Base-by-base conservation (phyloP, 2,113 vertebrate genomes). In the Charadrius vociferus region DNA sequence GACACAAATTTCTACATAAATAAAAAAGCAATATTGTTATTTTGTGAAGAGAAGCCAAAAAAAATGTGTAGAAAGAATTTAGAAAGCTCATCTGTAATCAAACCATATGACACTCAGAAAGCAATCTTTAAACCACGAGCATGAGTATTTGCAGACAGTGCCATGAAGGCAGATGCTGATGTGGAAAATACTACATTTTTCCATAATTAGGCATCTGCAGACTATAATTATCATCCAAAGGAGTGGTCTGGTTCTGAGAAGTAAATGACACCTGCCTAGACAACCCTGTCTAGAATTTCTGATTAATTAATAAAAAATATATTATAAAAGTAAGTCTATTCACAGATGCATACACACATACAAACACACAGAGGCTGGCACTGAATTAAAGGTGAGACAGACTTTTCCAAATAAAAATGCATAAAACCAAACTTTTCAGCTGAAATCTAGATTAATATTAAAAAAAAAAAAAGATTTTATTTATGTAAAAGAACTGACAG, bases 121-220 rank as follows among this genome's bases (percentile, higher is more conserved):
- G 30, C 18, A 93, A 67, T 36, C 59, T 80, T 56, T 86, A 91
- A 88, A 81, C 15, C 17, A 66, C 5, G 6, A 81, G 16, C 23
- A 50, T 9, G 14, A 70, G 6, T 78, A 53, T 77, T 88, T 88
- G 23, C 29, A 88, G 20, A 55, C 34, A 77, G 53, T 43, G 45
- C 8, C 32, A 37, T 47, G 55, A 71, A 93, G 21, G 37, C 59
- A 83, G n/a, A 92, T 67, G 43, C 3, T 78, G 43, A 90, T 61
- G 39, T 81, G 56, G 61, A 93, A 95, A 94, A 90, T 74, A 81
- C 18, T 43, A 50, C 14, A n/a, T 83, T 97, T 92, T 96, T 93
- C 63, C 32, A 1, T 82, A 74, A 90, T 39, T 92, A 36, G 12
- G 4, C 45, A 88, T 86, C 63, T 83, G 53, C 45, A 52, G 15